Percentiles rank a stretch among this genome's conserved stretches.
Evolutionary conservation across 1,140 invertebrate species (phyloP).

Genomic region (Eueides isabella): DNA sequence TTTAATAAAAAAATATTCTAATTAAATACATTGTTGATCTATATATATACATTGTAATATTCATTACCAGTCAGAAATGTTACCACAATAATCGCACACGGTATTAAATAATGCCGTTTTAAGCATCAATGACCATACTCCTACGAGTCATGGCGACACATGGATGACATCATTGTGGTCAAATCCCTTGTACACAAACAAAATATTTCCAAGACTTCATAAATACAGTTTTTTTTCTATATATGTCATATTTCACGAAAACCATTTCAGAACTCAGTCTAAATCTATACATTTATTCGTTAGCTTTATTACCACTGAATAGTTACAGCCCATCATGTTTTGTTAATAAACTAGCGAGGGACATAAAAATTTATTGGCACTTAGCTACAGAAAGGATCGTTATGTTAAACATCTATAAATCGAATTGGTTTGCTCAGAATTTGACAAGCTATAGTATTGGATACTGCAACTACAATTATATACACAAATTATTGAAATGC

Average conservation of each 20-base stretch:
- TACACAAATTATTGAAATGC: neutral
- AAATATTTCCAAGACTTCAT: neutral
- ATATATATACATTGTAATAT: too few species aligned
- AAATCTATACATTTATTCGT: neutral
- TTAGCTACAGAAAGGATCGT: constrained; percentile 27
- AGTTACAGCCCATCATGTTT: constrained; percentile 32
- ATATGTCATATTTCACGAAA: neutral
- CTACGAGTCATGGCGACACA: neutral
- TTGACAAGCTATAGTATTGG: neutral
- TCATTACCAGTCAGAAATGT: neutral
- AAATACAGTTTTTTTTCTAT: neutral
- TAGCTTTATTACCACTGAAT: constrained; percentile 26
- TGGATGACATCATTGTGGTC: neutral
- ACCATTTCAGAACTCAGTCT: neutral
- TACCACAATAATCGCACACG: neutral
- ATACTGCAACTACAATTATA: neutral
- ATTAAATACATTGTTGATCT: too few species aligned
- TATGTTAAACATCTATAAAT: neutral
- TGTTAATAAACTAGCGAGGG: constrained; percentile 38
- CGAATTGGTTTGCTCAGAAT: neutral
- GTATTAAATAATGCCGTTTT: neutral
- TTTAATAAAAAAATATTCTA: too few species aligned
- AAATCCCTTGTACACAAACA: neutral
- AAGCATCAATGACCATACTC: neutral
- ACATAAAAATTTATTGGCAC: constrained; percentile 40